phyloP scores from a whole-genome alignment of 37 sponge, comb jelly and placozoan species.

The Crambe crambe region DNA sequence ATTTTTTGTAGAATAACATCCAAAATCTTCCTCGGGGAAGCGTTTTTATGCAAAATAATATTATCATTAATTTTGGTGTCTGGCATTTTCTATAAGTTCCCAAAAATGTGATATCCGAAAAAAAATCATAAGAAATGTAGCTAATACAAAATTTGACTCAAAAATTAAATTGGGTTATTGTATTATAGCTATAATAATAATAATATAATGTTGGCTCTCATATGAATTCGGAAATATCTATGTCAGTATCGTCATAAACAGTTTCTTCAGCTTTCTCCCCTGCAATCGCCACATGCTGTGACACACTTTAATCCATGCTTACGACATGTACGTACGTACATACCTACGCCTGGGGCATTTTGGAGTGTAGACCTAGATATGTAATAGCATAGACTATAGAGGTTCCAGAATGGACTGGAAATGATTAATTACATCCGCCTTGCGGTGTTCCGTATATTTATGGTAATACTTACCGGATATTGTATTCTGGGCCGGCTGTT shows the following conservation, averaged over 20 bases:
- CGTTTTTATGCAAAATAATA: neutral
- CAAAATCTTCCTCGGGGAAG: neutral
- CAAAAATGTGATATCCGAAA: too few relatives aligned
- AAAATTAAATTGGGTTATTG: neutral
- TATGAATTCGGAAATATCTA: neutral
- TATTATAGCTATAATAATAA: neutral
- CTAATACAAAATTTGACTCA: neutral
- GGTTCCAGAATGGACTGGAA: too few relatives aligned
- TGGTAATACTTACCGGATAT: too few relatives aligned
- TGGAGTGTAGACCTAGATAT: too few relatives aligned
- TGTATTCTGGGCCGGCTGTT: too few relatives aligned
- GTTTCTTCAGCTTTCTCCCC: slow-evolving; percentile 32
- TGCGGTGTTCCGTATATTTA: too few relatives aligned
- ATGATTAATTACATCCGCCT: too few relatives aligned
- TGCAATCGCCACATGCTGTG: slow-evolving; percentile 37
- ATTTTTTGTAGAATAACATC: neutral
- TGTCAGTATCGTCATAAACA: too few relatives aligned
- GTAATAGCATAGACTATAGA: too few relatives aligned
- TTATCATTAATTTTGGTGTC: too few relatives aligned
- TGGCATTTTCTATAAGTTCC: neutral
- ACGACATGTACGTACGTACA: slow-evolving; percentile 25
- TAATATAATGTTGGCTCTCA: neutral
- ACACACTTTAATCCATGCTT: slow-evolving; percentile 38
- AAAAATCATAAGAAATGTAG: too few relatives aligned
- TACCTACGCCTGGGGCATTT: too few relatives aligned